These are phyloP conservation scores for Hyla sarda DNA, from an alignment of 2,113 vertebrate genomes.

Conservation along the genomic window DNA sequence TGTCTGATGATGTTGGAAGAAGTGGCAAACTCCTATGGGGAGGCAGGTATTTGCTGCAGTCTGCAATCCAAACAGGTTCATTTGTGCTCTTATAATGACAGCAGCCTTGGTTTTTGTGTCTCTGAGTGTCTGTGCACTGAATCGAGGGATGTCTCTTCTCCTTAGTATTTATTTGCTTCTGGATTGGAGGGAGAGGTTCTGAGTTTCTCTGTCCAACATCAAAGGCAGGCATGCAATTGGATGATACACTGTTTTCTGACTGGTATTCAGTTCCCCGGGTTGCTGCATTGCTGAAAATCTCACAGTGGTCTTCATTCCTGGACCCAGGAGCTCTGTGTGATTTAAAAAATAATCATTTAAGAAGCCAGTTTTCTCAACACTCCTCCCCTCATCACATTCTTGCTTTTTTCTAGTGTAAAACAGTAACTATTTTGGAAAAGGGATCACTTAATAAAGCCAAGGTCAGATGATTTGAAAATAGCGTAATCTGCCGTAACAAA, in stretches of 20 bases:
- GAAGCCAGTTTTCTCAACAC: conserved; percentile 69
- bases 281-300: conserved; percentile 65
- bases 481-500: conserved; percentile 77
- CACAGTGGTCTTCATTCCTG: conserved; percentile 56
- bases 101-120: conserved; percentile 62
- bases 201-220: conserved; percentile 70
- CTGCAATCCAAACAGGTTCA: conserved; percentile 64
- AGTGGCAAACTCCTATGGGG: conserved; percentile 65
- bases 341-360: conserved; percentile 59
- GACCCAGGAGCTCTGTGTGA: conserved; percentile 59
- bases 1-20: conserved; percentile 65
- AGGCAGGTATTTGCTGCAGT: conserved; percentile 68
- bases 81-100: conserved; percentile 59
- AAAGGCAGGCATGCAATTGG: conserved; percentile 68
- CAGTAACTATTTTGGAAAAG: conserved; percentile 71
- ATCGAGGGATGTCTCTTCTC: conserved; percentile 64
- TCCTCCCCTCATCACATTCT: conserved; percentile 64
- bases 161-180: conserved; percentile 68
- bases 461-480: conserved; percentile 75
- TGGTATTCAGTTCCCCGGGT: conserved; percentile 68
- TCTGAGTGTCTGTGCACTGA: conserved; percentile 56
- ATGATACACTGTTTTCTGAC: conserved; percentile 68
- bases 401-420: conserved; percentile 70
- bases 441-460: conserved; percentile 76
- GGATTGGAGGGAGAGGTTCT: conserved; percentile 68